Evolutionary conservation across 2,797 vertebrate species (phyloP), one percentile per base, ranked within the genome.

Genomic region (Setipinna tenuifilis): DNA sequence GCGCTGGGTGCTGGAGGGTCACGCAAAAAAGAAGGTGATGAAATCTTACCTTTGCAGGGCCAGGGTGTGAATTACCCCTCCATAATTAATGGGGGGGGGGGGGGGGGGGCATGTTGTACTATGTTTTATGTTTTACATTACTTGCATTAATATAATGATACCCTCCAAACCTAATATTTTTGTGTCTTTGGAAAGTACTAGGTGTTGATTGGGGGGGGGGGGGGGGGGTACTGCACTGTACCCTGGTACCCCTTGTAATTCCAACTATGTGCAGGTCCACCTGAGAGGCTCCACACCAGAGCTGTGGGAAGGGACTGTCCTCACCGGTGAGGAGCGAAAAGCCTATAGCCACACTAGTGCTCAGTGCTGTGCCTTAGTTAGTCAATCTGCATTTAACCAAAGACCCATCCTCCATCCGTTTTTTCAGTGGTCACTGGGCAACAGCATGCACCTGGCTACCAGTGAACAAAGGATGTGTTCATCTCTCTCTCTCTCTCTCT

Each of bases 301-400:
- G 83, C 82, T 75, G 21, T 16, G 3, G 21, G 48, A 75, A 16
- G 11, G 85, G 81, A 46, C 46, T 16, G 46, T 75, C 16, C 46
- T 83, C 10, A 71, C 7, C 65, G 68, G 65, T 78, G 21, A 2
- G 83, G 89, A 90, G 87, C 75, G 89, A 90, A 84, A 89, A 83
- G 81, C 83, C 85, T 84, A 84, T 44, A 86, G 90, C 83, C 84
- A 87, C 83, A 86, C 89, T 89, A 90, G 88, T 84, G 89, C 83
- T 82, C 86, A 86, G 86, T 90, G 88, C 86, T 88, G 78, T 88
- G 80, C 87, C 75, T 71, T 90, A 85, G 93, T 93, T 89, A 91
- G 91, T 93, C 88, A 89, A 83, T 90, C 86, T 89, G 89, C 87
- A 78, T 90, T 92, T 89, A 90, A 87, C 88, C 84, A 14, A 80